Base-by-base conservation (phyloP, 2,797 vertebrate genomes). In the Melanotaenia pygmaea region DNA sequence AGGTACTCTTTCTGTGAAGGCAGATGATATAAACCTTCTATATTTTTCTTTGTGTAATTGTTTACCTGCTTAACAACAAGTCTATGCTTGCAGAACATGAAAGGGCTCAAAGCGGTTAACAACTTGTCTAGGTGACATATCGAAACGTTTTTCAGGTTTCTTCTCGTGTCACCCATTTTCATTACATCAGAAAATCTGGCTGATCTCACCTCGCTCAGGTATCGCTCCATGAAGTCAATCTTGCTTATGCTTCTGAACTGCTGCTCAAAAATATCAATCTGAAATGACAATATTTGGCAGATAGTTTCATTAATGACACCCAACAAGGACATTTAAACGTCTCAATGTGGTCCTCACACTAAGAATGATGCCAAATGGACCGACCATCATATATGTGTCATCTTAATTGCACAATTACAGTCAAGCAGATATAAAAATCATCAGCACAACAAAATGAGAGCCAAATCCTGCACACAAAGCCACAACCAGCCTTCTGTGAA, bases 201-300 rank as follows among this genome's bases (percentile, higher is more conserved):
- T 32, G 40, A 22, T 24, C 53, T 87, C 76, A 95, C 95, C 93
- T 96, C 94, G 10, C 89, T 94, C 61, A 96, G 94, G 83, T 94
- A 96, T 1, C 93, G 84, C 87, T 96, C 95, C 95, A 96, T 96
- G 86, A 95, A 96, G 87, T 96, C 95, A 5, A 96, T 96, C 87
- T 94, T 95, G 88, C 94, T 96, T 73, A 96, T 95, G 70, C 95
- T 96, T 67, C 92, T 91, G 79, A 95, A 94, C 86, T 95, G 94
- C 77, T 96, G 95, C 81, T 96, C 94, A 1, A 96, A 95, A 77
- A 95, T 92, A 75, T 96, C 95, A 18, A 96, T 95, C 95, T 96
- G 86, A 64, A 89, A 84, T 62, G 61, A n/a, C 65, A 3, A 16
- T 34, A 63, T 26, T 26, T 53, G 64, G 60, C 54, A 64, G 11